A percentile compares a stretch with the other conserved stretches of the same genome.
These are phyloP conservation scores for Lithophane ornitopus DNA, from an alignment of 2,888 invertebrate genomes.

Conservation along the genomic window DNA sequence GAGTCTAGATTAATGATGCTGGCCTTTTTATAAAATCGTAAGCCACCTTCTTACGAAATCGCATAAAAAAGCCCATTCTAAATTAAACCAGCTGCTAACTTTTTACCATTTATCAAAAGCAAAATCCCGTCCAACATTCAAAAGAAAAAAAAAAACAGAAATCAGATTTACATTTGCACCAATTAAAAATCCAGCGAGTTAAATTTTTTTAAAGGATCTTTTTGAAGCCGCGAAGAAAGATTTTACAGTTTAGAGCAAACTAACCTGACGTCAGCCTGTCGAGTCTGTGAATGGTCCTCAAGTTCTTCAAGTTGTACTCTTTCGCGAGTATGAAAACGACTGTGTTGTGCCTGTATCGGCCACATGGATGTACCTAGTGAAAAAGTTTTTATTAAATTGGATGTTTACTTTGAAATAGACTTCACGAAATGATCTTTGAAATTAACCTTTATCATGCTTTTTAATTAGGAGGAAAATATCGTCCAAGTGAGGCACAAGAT, in stretches of 20 bases:
- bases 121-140: constrained; percentile 7
- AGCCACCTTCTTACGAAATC: background rate
- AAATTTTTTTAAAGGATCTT: constrained; percentile 35
- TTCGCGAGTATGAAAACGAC: constrained; percentile 99
- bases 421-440: background rate
- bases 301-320: constrained; percentile 98
- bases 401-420: constrained; percentile 5
- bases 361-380: constrained; percentile 98
- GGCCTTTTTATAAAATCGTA: background rate
- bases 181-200: constrained; percentile 19
- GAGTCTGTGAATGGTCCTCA: constrained; percentile 98
- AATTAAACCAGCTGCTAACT: background rate
- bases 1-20: background rate
- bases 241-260: constrained; percentile 41
- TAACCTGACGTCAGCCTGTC: constrained; percentile 98
- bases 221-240: constrained; percentile 30
- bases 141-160: constrained; percentile 25
- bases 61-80: background rate
- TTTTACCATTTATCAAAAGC: constrained; percentile 20
- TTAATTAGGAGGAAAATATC: constrained; percentile 17
- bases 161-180: constrained; percentile 18
- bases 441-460: constrained; percentile 37
- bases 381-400: constrained; percentile 55
- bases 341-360: constrained; percentile 99
- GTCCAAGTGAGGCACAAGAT: background rate